Percentiles rank a stretch among this genome's conserved stretches.
Conservation (phyloP, 2,888 invertebrate genomes). For the Holacanthella duospinosa region DNA sequence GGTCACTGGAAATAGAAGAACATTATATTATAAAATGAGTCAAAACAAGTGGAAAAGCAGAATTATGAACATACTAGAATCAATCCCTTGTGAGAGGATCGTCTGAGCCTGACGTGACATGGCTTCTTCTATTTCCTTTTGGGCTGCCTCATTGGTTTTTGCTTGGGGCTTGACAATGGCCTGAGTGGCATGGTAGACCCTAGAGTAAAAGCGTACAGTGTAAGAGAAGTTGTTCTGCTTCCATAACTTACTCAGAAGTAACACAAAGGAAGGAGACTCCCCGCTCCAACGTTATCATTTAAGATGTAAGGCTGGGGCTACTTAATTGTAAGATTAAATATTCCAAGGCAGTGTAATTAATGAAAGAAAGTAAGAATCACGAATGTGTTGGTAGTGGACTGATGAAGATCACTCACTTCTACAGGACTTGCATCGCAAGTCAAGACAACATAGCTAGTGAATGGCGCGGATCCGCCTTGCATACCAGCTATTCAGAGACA, state of each 20-base stretch:
- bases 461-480: slow-evolving; percentile 36
- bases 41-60: background rate
- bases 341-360: background rate
- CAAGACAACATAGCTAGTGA: slow-evolving; percentile 34
- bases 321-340: no score
- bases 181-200: slow-evolving; percentile 80
- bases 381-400: slow-evolving; percentile 24
- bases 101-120: slow-evolving; percentile 94
- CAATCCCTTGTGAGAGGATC: slow-evolving; percentile 85
- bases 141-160: slow-evolving; percentile 89
- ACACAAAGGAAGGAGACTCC: background rate
- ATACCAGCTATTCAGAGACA: slow-evolving; percentile 37
- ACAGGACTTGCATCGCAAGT: slow-evolving; percentile 32
- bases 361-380: background rate
- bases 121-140: slow-evolving; percentile 90
- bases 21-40: slow-evolving; percentile 9
- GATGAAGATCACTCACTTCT: slow-evolving; percentile 38
- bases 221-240: background rate
- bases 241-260: background rate
- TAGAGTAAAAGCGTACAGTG: slow-evolving; percentile 6
- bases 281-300: no score
- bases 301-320: no score
- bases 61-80: slow-evolving; percentile 41
- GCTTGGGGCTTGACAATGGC: slow-evolving; percentile 85
- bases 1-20: slow-evolving; percentile 48